Percentiles rank a stretch among this genome's conserved stretches.
These are phyloP conservation scores for Chloropsis cyanopogon DNA, from an alignment of 2,113 vertebrate genomes.

Conservation along the genomic window DNA sequence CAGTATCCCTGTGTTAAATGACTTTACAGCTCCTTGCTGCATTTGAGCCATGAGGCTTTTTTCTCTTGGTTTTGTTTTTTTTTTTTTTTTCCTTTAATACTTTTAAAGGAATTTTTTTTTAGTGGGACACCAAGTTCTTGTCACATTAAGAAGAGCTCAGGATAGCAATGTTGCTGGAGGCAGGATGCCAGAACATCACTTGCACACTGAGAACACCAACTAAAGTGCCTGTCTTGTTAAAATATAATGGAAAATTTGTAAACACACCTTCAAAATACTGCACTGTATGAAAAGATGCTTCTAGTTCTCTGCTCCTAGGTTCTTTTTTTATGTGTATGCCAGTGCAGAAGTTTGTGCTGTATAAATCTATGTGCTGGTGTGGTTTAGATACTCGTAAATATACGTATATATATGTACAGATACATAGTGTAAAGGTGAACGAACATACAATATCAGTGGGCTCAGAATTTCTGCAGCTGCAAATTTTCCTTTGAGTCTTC, in stretches of 20 bases:
- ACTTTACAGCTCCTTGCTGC: background rate
- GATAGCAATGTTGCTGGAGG: background rate
- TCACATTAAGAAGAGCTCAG: conserved; percentile 7
- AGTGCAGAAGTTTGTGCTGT: background rate
- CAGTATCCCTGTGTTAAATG: background rate
- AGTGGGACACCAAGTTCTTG: conserved; percentile 18
- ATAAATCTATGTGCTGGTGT: background rate
- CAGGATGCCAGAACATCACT: conserved; percentile 19
- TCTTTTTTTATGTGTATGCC: background rate
- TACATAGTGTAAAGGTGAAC: background rate
- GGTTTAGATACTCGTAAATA: background rate
- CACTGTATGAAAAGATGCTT: background rate
- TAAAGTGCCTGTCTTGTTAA: conserved; percentile 22
- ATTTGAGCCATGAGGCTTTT: background rate
- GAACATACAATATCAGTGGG: background rate
- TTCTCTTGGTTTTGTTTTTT: background rate
- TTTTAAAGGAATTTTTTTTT: conserved; percentile 21
- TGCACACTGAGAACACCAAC: background rate
- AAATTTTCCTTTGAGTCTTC: background rate
- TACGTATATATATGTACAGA: background rate
- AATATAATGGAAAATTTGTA: background rate
- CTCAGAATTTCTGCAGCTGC: background rate
- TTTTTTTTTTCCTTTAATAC: background rate
- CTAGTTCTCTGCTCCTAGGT: background rate
- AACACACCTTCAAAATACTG: background rate